Base-by-base conservation (phyloP, 2,797 vertebrate genomes). In the Neopelma chrysocephalum region DNA sequence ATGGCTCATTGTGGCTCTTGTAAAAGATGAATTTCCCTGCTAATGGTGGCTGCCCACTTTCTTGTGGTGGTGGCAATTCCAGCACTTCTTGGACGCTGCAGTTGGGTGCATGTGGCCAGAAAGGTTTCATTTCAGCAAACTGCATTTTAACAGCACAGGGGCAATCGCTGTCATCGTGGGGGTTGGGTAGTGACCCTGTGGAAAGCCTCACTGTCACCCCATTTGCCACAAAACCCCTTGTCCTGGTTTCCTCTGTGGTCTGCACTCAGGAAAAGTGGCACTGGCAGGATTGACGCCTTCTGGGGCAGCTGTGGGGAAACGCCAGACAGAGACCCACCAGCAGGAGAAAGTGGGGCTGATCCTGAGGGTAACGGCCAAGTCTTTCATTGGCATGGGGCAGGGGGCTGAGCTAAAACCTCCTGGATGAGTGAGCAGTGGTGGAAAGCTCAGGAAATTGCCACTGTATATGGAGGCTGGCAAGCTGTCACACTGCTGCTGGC, bases 181-280 rank as follows among this genome's bases (percentile, higher is more conserved):
- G 77, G 25, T 11, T 79, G 54, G 9, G 26, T 57, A 26, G 73
- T 3, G 3, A 58, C 70, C 53, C 57, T 51, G 78, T 2, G 48
- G 86, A 38, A 29, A 93, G 36, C 77, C 69, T 71, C 1, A 0
- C 36, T 11, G 13, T 14, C 4, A 0, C 36, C 25, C 40, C 40
- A 2, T 29, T 54, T n/a, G 32, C 88, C 88, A 45, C 89, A 61
- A 85, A 68, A 0, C 20, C 42, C 22, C 29, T 42, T 5, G 3
- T 1, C 0, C 34, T 15, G 66, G 38, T 48, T 87, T 78, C 36
- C 4, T 1, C 69, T 4, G 3, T 0, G 1, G 43, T 61, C 29
- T 70, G 29, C 0, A 0, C 56, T 65, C 47, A 6, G 61, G 40
- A 58, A 8, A 3, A 64, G 69, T 0, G 0, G 40, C 1, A 3